Percentiles rank a stretch among this genome's conserved stretches.
Evolutionary conservation across 2,113 vertebrate genomes (phyloP).

Genomic region (rat (Rattus norvegicus)): DNA sequence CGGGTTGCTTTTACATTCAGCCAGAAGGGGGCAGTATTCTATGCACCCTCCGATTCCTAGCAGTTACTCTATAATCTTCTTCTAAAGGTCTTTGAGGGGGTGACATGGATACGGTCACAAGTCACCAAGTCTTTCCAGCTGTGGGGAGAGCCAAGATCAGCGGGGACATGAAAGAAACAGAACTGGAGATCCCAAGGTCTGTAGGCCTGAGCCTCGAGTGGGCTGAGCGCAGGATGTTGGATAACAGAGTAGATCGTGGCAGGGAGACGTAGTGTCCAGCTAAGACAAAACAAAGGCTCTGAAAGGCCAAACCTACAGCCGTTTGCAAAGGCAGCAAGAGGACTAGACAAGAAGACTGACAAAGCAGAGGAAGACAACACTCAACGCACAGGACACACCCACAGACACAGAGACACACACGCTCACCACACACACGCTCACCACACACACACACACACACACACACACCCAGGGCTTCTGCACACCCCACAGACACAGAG

Average conservation of each 20-base stretch:
- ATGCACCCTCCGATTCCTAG: accelerated
- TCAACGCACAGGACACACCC: background rate
- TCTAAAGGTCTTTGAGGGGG: background rate
- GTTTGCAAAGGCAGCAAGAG: background rate
- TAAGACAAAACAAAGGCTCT: background rate
- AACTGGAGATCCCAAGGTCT: background rate
- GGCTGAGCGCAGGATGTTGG: background rate
- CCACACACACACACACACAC: conserved; percentile 6
- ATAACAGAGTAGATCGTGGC: accelerated
- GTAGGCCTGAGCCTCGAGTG: background rate
- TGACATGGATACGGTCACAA: accelerated
- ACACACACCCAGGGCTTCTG: conserved; percentile 71
- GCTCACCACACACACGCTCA: conserved; percentile 43
- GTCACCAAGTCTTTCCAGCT: background rate
- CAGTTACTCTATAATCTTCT: background rate
- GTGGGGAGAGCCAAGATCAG: background rate
- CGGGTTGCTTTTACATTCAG: background rate
- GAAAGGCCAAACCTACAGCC: background rate
- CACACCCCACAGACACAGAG: conserved; percentile 50
- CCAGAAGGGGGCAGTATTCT: background rate
- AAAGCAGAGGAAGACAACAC: background rate
- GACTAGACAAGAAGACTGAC: background rate
- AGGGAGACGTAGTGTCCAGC: background rate
- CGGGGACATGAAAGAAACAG: background rate
- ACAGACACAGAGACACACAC: background rate